Evolutionary conservation across 2,888 invertebrate genomes (phyloP).

Genomic region (Drosophila acutilabella): DNA sequence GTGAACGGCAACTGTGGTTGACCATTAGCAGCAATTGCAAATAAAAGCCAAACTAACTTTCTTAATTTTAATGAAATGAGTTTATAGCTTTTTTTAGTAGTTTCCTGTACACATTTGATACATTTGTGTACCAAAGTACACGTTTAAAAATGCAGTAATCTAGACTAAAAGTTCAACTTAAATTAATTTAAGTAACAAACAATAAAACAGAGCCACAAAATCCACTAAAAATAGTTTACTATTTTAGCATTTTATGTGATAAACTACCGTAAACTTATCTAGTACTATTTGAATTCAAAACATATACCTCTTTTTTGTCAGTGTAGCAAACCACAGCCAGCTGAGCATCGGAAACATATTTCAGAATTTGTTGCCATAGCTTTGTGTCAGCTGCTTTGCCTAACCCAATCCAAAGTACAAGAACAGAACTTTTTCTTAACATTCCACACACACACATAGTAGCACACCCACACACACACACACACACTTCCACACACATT

Average conservation of each 20-base stretch:
- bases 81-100: constrained; percentile 12
- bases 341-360: constrained; percentile 8
- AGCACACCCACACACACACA: constrained; percentile 6
- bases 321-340: background rate
- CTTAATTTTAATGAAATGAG: constrained; percentile 35
- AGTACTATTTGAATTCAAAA: too few species aligned
- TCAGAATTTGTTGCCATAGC: constrained; percentile 7
- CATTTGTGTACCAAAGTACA: background rate
- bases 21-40: constrained; percentile 27
- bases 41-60: constrained; percentile 21
- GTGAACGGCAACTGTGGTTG: background rate
- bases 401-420: background rate
- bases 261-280: too few species aligned
- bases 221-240: too few species aligned
- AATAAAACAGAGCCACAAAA: too few species aligned
- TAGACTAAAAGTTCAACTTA: too few species aligned
- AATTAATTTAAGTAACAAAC: too few species aligned
- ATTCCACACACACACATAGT: background rate
- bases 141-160: background rate
- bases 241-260: too few species aligned
- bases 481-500: constrained; percentile 5
- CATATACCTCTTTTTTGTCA: background rate
- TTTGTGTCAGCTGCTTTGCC: constrained; percentile 13
- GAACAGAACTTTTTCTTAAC: constrained; percentile 23
- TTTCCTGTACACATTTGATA: background rate